These are phyloP conservation scores for Harlomillsia oculata DNA, from an alignment of 1,140 invertebrate species.

Conservation along the genomic window DNA sequence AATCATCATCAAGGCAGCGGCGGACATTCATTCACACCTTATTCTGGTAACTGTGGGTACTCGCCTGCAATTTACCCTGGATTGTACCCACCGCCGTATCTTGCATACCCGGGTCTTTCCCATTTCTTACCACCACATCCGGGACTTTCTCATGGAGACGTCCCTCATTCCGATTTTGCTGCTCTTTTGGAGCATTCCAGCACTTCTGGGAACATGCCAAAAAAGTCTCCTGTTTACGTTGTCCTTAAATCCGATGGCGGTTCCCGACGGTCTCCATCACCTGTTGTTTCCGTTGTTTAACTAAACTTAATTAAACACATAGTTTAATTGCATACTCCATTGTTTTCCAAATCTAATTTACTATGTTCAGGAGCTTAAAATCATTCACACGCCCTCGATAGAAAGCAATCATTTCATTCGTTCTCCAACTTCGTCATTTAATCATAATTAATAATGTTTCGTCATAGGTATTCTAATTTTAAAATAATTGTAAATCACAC, in stretches of 20 bases:
- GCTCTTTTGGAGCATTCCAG: slow-evolving; percentile 9
- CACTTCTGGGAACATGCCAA: slow-evolving; percentile 12
- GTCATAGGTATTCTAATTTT: no score
- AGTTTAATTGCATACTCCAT: neutral
- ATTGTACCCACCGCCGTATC: slow-evolving; percentile 29
- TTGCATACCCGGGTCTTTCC: slow-evolving; percentile 10
- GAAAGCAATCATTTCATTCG: no score
- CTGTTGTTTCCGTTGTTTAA: slow-evolving; percentile 34
- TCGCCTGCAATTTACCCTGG: slow-evolving; percentile 26
- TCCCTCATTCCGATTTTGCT: slow-evolving; percentile 23
- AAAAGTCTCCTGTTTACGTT: slow-evolving; percentile 34
- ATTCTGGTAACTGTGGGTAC: slow-evolving; percentile 13
- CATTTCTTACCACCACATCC: slow-evolving; percentile 27
- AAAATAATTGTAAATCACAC: no score
- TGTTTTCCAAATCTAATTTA: neutral
- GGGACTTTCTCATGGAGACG: slow-evolving; percentile 18
- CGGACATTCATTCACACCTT: slow-evolving; percentile 20
- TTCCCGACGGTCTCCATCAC: slow-evolving; percentile 25
- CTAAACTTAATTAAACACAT: neutral
- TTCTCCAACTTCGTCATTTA: no score
- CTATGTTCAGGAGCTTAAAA: no score
- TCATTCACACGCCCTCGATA: no score
- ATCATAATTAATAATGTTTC: no score
- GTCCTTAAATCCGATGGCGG: slow-evolving; percentile 19
- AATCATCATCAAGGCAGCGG: slow-evolving; percentile 1